Evolutionary conservation across 2,797 vertebrate genomes (phyloP).

Genomic region (Galagoides demidoff): DNA sequence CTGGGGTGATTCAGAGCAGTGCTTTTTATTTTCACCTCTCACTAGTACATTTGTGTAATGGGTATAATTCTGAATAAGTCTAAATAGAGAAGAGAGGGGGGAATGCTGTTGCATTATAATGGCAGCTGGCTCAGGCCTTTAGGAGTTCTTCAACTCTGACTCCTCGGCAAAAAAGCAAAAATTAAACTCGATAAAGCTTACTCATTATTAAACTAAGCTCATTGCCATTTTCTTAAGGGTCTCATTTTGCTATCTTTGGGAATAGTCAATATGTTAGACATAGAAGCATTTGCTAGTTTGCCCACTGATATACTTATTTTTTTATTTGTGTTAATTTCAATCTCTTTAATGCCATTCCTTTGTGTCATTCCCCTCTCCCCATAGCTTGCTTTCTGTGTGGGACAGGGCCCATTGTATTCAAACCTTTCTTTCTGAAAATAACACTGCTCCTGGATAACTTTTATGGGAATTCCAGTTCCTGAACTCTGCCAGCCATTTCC

Average conservation of each 20-base stretch:
- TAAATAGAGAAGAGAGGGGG: slow-evolving; percentile 30
- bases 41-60: slow-evolving; percentile 35
- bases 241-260: background rate
- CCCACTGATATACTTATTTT: slow-evolving; percentile 26
- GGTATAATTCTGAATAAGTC: slow-evolving; percentile 23
- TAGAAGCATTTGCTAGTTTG: slow-evolving; percentile 36
- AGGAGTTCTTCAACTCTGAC: background rate
- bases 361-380: background rate
- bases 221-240: slow-evolving; percentile 36
- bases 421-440: background rate
- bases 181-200: slow-evolving; percentile 39
- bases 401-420: slow-evolving; percentile 23
- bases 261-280: slow-evolving; percentile 35
- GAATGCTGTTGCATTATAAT: slow-evolving; percentile 2
- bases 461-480: slow-evolving; percentile 51
- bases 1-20: background rate
- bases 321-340: slow-evolving; percentile 17
- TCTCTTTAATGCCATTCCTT: slow-evolving; percentile 20
- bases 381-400: slow-evolving; percentile 40
- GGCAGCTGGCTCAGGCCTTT: background rate
- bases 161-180: slow-evolving; percentile 45
- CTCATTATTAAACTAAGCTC: slow-evolving; percentile 40
- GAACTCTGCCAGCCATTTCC: slow-evolving; percentile 64
- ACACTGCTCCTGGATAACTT: slow-evolving; percentile 33
- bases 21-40: slow-evolving; percentile 38